phyloP scores from a whole-genome alignment of 2,888 invertebrate genomes.

The Hyposoter didymator region DNA sequence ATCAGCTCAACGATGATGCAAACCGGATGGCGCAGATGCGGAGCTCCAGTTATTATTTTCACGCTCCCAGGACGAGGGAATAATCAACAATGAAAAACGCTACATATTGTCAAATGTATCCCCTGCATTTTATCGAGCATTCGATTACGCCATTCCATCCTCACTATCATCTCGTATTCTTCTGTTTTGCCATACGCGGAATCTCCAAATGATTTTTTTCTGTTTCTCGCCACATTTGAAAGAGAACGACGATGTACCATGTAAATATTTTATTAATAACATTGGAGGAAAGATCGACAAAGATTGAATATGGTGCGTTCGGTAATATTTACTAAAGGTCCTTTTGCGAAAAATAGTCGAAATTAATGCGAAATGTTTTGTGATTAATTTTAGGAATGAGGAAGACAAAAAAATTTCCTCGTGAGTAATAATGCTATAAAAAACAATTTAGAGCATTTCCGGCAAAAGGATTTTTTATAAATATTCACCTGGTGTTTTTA shows the following conservation, averaged over 20 bases:
- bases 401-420: not conserved
- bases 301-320: too few species aligned
- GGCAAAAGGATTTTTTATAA: not conserved
- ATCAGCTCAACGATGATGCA: conserved; percentile 68
- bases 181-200: not conserved
- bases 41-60: conserved; percentile 38
- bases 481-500: too few species aligned
- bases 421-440: not conserved
- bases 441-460: not conserved
- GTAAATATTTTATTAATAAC: too few species aligned
- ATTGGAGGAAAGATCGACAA: too few species aligned
- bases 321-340: too few species aligned
- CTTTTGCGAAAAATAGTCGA: too few species aligned
- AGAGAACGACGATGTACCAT: too few species aligned
- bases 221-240: not conserved
- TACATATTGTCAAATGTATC: conserved; percentile 66
- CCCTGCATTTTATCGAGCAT: conserved; percentile 31
- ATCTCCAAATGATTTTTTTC: not conserved
- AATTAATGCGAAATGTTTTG: too few species aligned
- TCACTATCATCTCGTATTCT: conserved; percentile 11
- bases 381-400: not conserved
- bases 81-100: conserved; percentile 49
- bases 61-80: conserved; percentile 63
- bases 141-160: not conserved
- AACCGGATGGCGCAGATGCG: conserved; percentile 81